These are phyloP conservation scores for Lota lota DNA, from an alignment of 2,113 vertebrate species.

Conservation along the genomic window DNA sequence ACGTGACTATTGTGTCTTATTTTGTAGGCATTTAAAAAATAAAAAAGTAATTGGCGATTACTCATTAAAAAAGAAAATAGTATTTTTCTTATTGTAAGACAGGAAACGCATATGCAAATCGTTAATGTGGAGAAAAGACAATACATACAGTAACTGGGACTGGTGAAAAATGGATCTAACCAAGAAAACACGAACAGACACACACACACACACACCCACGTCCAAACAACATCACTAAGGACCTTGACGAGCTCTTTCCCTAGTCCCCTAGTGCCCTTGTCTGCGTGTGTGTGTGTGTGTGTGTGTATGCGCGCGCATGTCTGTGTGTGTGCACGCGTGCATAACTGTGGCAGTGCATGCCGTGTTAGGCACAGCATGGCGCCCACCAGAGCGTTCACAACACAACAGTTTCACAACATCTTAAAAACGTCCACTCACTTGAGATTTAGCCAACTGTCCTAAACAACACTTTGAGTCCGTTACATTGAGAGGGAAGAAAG, in stretches of 20 bases:
- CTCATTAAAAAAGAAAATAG: too few relatives aligned
- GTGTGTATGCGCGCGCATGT: not conserved
- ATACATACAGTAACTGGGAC: too few relatives aligned
- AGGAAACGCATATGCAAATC: too few relatives aligned
- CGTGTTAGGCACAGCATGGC: conserved; percentile 53
- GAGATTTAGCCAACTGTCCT: conserved; percentile 46
- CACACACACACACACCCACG: not conserved
- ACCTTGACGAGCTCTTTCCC: conserved; percentile 18
- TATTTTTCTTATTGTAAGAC: too few relatives aligned
- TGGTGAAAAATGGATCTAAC: not conserved
- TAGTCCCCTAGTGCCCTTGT: conserved; percentile 1
- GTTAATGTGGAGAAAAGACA: too few relatives aligned
- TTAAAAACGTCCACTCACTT: conserved; percentile 49
- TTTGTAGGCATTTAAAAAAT: too few relatives aligned
- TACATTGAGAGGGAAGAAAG: conserved; percentile 19
- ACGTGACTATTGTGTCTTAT: too few relatives aligned
- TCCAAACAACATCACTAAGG: conserved; percentile 3
- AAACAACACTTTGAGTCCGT: conserved; percentile 40
- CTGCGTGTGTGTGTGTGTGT: too few relatives aligned
- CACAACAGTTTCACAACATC: conserved; percentile 62
- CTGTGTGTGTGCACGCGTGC: conserved; percentile 15
- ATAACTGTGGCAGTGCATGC: conserved; percentile 27
- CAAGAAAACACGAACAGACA: conserved; percentile 18
- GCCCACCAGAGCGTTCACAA: conserved; percentile 38
- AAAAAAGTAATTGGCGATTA: too few relatives aligned